These are phyloP conservation scores for Pollachius pollachius DNA, from an alignment of 2,113 vertebrate genomes.

Conservation along the genomic window DNA sequence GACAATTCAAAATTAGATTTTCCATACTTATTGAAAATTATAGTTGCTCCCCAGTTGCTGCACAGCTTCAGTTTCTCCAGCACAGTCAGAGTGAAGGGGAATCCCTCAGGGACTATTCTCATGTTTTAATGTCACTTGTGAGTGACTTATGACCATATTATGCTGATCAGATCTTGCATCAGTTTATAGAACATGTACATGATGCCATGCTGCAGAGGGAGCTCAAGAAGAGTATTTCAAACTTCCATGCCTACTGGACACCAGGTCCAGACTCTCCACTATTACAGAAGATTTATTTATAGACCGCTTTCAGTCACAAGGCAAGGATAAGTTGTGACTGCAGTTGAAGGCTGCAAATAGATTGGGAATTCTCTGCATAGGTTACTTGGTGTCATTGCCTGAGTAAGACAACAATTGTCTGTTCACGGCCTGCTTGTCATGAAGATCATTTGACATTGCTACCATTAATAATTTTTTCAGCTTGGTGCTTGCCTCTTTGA, in stretches of 20 bases:
- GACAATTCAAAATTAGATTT: constrained; percentile 7
- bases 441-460: constrained; percentile 14
- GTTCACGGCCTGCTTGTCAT: constrained; percentile 10
- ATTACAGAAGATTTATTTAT: constrained; percentile 14
- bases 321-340: constrained; percentile 4
- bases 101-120: constrained; percentile 18
- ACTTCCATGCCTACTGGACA: too few relatives aligned
- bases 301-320: neutral
- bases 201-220: constrained; percentile 13
- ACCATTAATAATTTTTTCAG: neutral
- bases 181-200: constrained; percentile 21
- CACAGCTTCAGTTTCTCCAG: constrained; percentile 19
- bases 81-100: constrained; percentile 12
- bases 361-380: constrained; percentile 10
- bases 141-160: too few relatives aligned
- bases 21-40: constrained; percentile 14
- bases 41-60: constrained; percentile 21
- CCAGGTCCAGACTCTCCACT: constrained; percentile 4
- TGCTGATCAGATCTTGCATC: neutral
- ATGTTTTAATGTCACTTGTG: constrained; percentile 23
- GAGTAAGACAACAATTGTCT: neutral
- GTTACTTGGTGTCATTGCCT: constrained; percentile 6
- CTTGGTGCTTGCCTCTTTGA: neutral
- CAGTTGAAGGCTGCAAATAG: constrained; percentile 19
- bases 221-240: neutral